Base-by-base conservation (phyloP, 2,888 invertebrate genomes). In the Oxystoma pomonae region DNA sequence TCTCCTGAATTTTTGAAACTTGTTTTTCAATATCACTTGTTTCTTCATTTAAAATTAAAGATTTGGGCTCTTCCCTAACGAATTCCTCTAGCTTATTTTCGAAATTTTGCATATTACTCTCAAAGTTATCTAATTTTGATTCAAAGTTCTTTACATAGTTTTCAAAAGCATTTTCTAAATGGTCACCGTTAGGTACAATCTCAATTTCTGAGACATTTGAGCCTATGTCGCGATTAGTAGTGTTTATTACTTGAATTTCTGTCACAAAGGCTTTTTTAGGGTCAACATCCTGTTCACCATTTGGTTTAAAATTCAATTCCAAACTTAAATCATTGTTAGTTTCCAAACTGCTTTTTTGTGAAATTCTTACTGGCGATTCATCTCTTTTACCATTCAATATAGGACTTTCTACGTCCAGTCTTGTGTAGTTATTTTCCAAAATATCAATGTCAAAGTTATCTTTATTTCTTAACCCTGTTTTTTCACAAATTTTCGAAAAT, bases 221-320 rank as follows among this genome's bases (percentile, higher is more conserved):
- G 16, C 58, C 63, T 12, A 55, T 55, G 1, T 56, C 21, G 2
- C 21, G 20, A 49, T 68, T 74, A 62, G 81, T 80, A 2, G 85
- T 84, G 16, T 86, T 85, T 1, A 85, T 79, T 0, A 90, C 90
- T 78, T 90, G 88, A 63, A 90, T 90, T 80, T 90, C 90, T 52
- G 90, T 90, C 35, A 90, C 84, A 73, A 89, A 90, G 20, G 87
- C 87, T 72, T 55, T 61, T 20, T 57, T 62, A 53, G 61, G 55
- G 1, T n/a, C 12, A 5, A 19, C n/a, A 1, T 35, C 35, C 12
- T 35, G 5, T 35, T 35, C 12, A n/a, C n/a, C n/a, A n/a, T n/a
- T n/a, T 35, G 35, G 35, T 12, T 35, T 35, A 12, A 12, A 7
- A 35, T 35, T 12, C 12, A 35, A 35, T 35, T 35, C 35, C 3